Conservation (phyloP, 1,140 invertebrate species). For the Homarus americanus region DNA sequence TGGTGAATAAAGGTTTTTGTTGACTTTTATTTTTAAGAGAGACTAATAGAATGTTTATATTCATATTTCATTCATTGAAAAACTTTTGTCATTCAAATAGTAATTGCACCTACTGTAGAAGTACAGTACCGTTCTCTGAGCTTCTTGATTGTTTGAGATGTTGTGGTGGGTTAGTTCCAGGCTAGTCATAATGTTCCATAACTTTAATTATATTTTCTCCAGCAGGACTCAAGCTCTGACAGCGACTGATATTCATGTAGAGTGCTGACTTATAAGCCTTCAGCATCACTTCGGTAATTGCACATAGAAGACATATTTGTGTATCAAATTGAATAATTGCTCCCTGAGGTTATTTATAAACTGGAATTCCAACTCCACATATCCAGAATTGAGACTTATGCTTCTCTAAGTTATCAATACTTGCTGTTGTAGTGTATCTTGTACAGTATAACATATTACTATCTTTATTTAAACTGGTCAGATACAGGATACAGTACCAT, state of each 20-base stretch:
- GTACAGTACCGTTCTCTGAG: no score
- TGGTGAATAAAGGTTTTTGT: no score
- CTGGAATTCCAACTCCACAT: not conserved
- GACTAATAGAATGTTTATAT: no score
- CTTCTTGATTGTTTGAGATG: not conserved
- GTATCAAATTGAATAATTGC: not conserved
- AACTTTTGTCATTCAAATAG: no score
- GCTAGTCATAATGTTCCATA: not conserved
- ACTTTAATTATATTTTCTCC: conserved; percentile 25
- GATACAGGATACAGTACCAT: not conserved
- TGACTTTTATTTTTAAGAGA: no score
- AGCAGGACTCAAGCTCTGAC: conserved; percentile 7
- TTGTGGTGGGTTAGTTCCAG: not conserved
- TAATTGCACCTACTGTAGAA: no score
- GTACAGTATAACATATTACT: not conserved
- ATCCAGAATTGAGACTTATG: not conserved
- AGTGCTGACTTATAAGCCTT: conserved; percentile 2
- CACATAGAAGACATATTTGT: not conserved
- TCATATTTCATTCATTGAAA: no score
- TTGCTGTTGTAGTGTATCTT: not conserved
- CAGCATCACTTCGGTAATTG: conserved; percentile 19
- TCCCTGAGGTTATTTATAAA: not conserved
- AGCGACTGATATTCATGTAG: conserved; percentile 30
- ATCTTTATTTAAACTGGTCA: not conserved
- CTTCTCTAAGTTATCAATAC: not conserved